phyloP scores from a whole-genome alignment of 2,113 vertebrate species.

The Catharus bicknelli region DNA sequence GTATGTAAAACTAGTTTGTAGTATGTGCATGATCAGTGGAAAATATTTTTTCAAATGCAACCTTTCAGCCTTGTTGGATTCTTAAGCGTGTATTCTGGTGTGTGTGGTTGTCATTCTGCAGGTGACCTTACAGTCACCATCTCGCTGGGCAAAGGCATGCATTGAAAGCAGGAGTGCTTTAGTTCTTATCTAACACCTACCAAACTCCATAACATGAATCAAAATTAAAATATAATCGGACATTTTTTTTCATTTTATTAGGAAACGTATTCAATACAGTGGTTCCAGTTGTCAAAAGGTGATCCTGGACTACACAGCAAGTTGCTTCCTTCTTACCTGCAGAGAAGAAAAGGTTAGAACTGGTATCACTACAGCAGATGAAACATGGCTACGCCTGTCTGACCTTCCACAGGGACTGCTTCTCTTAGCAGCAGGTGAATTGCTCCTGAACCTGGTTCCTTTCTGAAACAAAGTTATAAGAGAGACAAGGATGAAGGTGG shows the following conservation, averaged over 20 bases:
- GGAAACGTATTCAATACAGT: not conserved
- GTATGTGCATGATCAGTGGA: not conserved
- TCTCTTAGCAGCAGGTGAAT: not conserved
- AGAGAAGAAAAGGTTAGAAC: not conserved
- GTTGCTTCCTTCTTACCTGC: not conserved
- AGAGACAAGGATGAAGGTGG: not conserved
- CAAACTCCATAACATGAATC: not conserved
- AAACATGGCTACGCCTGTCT: not conserved
- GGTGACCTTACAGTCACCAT: not conserved
- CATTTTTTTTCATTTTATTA: not conserved
- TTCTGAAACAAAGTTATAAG: not conserved
- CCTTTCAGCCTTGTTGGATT: not conserved
- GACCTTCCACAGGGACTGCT: not conserved
- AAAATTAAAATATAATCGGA: not conserved
- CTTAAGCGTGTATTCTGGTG: not conserved
- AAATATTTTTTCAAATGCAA: not conserved
- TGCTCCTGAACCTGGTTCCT: not conserved
- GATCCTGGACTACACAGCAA: not conserved
- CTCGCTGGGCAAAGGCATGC: not conserved
- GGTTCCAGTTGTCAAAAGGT: not conserved
- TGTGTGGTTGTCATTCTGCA: not conserved
- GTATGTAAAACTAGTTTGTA: not conserved
- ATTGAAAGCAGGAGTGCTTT: not conserved
- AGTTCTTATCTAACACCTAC: not conserved
- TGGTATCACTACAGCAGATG: not conserved